Percentiles rank a stretch among this genome's conserved stretches.
Conservation (phyloP, 2,113 vertebrate species). For the Macheiramphus alcinus region DNA sequence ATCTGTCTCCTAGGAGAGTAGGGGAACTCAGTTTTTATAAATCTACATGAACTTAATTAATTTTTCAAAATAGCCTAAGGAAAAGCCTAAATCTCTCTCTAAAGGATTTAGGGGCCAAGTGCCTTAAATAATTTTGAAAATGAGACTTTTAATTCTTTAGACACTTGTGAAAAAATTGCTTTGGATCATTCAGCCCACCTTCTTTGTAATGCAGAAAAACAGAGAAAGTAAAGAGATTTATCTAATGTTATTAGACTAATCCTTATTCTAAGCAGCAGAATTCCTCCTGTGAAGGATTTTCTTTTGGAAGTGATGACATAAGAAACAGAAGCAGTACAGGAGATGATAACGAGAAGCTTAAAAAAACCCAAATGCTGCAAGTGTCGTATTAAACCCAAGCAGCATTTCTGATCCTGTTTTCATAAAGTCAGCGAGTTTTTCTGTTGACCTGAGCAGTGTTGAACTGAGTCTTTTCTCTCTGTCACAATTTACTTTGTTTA, state of each 20-base stretch:
- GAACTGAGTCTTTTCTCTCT: not conserved
- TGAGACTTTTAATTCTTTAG: not conserved
- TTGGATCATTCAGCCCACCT: not conserved
- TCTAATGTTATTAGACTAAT: constrained; percentile 14
- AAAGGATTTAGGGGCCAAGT: not conserved
- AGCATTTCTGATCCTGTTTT: not conserved
- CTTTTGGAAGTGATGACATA: not conserved
- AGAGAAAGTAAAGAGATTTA: not conserved
- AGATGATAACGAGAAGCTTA: not conserved
- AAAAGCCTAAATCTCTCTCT: not conserved
- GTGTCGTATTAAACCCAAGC: not conserved
- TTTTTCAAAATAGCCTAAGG: not conserved
- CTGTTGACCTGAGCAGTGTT: not conserved
- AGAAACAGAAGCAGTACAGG: not conserved
- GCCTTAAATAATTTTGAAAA: not conserved
- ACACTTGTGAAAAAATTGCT: not conserved
- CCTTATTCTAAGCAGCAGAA: constrained; percentile 2
- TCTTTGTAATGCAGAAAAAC: not conserved
- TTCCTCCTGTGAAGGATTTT: constrained; percentile 19
- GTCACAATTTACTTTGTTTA: not conserved
- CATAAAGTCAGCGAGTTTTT: not conserved
- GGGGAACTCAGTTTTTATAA: not conserved
- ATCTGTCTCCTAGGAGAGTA: not conserved
- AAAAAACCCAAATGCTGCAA: not conserved
- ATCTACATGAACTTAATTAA: not conserved